Evolutionary conservation across 1,140 invertebrate genomes (phyloP), one percentile per base, ranked within the genome.

Genomic region (Drosophila burlai): DNA sequence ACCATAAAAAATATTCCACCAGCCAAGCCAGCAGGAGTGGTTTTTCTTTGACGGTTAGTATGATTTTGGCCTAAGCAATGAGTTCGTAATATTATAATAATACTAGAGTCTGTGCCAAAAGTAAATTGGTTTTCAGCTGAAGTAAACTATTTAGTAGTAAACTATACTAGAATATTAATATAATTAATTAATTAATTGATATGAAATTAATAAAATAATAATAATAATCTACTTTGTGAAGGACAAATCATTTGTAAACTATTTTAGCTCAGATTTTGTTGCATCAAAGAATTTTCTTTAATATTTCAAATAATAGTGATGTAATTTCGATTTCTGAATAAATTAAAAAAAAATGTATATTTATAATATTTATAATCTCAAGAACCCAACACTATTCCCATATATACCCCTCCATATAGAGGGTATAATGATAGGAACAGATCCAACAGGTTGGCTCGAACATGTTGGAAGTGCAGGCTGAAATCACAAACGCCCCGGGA

Each of bases 1-100:
- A n/a, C 34, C 46, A 76, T 43, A 59, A 52, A 76, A 72, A 76
- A 76, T 66, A 76, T 59, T 76, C 26, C 40, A 67, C 62, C 18
- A 46, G 31, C 31, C 5, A 29, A 42, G 31, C 31, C 5, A 29
- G 16, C 10, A 43, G 29, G 11, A 61, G 46, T 16, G 52, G 31
- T 46, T 26, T 38, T 67, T 67, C n/a, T 34, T 45, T 0, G 8
- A 21, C 5, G 15, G 11, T 21, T 13, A 31, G n/a, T 24, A 3
- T 13, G 10, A 31, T 24, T 11, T n/a, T 6, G 42, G 26, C 7
- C 59, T 26, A 31, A 57, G 26, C 34, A 69, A 49, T 72, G 26
- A 46, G 18, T 3, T 18, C 15, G 15, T n/a, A 13, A 26, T 5
- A 36, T 36, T 36, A 54, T 21, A 9, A 15, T n/a, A 57, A 13